Evolutionary conservation across 2,888 invertebrate species (phyloP).

Genomic region (Drosophila phalerata): DNA sequence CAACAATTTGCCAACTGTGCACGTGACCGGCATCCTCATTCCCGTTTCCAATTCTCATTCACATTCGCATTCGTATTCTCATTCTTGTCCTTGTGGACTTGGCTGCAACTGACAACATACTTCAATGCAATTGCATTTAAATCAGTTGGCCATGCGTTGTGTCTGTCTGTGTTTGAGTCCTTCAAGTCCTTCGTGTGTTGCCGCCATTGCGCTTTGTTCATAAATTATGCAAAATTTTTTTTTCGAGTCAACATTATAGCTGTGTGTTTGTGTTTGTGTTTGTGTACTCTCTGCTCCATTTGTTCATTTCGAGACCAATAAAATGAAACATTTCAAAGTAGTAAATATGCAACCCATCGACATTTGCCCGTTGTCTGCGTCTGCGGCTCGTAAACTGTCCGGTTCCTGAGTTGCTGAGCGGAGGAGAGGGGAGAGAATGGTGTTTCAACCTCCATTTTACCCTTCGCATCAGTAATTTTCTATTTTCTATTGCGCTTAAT

Average conservation of each 20-base stretch:
- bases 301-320: constrained; percentile 84
- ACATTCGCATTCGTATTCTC: constrained; percentile 14
- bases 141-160: constrained; percentile 67
- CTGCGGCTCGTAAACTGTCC: constrained; percentile 78
- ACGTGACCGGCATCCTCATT: constrained; percentile 50
- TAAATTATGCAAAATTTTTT: constrained; percentile 76
- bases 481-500: constrained; percentile 71
- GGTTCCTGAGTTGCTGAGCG: background rate
- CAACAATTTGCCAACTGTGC: constrained; percentile 58
- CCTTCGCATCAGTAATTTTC: constrained; percentile 60
- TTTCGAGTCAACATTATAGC: constrained; percentile 61
- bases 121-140: constrained; percentile 80
- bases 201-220: constrained; percentile 57
- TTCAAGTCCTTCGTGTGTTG: constrained; percentile 62
- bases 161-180: constrained; percentile 18
- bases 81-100: constrained; percentile 22
- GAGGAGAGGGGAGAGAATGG: constrained; percentile 5
- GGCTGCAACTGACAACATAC: constrained; percentile 66
- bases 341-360: constrained; percentile 79
- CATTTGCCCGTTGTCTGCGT: constrained; percentile 66
- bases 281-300: constrained; percentile 73
- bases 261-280: constrained; percentile 22
- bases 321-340: constrained; percentile 83
- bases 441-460: constrained; percentile 6
- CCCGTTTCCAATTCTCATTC: constrained; percentile 24